Conservation (phyloP, 2,797 vertebrate genomes). For the Carapus acus region DNA sequence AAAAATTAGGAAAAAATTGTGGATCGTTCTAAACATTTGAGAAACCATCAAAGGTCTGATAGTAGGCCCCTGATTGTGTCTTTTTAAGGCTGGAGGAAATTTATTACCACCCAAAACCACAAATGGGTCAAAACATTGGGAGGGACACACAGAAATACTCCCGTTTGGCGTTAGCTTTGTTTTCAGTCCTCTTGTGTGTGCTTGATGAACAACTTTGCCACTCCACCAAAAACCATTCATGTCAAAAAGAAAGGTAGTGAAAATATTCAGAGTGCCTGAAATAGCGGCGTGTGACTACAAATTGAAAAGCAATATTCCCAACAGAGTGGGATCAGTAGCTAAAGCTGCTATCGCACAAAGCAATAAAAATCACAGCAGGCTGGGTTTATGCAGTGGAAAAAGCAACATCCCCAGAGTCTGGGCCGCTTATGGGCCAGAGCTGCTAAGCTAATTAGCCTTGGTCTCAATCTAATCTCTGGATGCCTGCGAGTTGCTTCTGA, state of each 20-base stretch:
- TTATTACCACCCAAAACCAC: too few relatives aligned
- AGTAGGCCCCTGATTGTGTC: too few relatives aligned
- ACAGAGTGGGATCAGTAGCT: slow-evolving; percentile 7
- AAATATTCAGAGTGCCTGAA: neutral
- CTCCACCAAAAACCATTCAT: neutral
- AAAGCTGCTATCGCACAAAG: slow-evolving; percentile 6
- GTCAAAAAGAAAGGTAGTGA: neutral
- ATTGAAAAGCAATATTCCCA: slow-evolving; percentile 15
- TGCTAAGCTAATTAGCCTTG: slow-evolving; percentile 64
- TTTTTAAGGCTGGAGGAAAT: too few relatives aligned
- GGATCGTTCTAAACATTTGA: too few relatives aligned
- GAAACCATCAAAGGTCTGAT: too few relatives aligned
- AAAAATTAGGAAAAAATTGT: too few relatives aligned
- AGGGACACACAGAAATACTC: too few relatives aligned
- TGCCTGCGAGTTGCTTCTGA: slow-evolving; percentile 53
- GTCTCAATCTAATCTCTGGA: slow-evolving; percentile 65
- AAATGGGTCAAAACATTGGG: too few relatives aligned
- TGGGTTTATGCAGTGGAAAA: slow-evolving; percentile 23
- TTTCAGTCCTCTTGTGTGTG: too few relatives aligned
- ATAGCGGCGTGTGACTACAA: slow-evolving; percentile 1
- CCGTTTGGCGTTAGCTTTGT: too few relatives aligned
- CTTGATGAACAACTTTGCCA: too few relatives aligned
- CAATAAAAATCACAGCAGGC: slow-evolving; percentile 28
- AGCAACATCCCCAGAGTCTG: slow-evolving; percentile 31
- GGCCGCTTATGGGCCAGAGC: slow-evolving; percentile 46